These are phyloP conservation scores for Chamaedrilus cognettii DNA, from an alignment of 2,888 invertebrate species.

Conservation along the genomic window DNA sequence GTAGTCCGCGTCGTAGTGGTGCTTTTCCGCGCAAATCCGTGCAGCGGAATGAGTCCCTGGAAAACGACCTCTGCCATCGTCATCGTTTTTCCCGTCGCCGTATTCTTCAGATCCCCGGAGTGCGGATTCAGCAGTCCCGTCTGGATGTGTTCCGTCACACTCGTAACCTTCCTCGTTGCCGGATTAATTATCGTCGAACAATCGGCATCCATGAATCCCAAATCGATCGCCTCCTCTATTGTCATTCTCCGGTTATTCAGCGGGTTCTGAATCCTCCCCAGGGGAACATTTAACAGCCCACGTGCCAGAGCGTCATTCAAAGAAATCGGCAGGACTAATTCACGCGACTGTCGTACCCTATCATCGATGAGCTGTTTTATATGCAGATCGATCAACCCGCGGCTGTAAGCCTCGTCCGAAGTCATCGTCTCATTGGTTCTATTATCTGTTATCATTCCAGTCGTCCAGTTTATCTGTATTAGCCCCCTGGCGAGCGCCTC, in stretches of 20 bases:
- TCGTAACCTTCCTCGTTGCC: slow-evolving; percentile 74
- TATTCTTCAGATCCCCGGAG: slow-evolving; percentile 68
- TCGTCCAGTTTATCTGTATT: slow-evolving; percentile 61
- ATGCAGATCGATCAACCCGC: slow-evolving; percentile 81
- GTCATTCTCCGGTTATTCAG: slow-evolving; percentile 65
- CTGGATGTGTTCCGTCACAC: slow-evolving; percentile 88
- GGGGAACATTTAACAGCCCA: slow-evolving; percentile 38
- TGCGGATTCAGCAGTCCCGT: slow-evolving; percentile 86
- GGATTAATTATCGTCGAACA: slow-evolving; percentile 60
- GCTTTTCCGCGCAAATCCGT: slow-evolving; percentile 64
- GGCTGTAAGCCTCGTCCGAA: slow-evolving; percentile 86
- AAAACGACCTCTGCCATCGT: slow-evolving; percentile 77
- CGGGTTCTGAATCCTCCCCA: slow-evolving; percentile 37
- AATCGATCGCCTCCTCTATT: slow-evolving; percentile 73
- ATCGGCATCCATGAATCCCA: slow-evolving; percentile 37
- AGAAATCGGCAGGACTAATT: slow-evolving; percentile 22
- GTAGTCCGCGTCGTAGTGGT: neutral
- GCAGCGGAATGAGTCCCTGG: slow-evolving; percentile 60
- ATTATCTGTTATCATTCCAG: slow-evolving; percentile 65
- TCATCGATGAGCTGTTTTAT: slow-evolving; percentile 36
- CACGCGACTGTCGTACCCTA: slow-evolving; percentile 14
- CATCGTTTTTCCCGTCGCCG: slow-evolving; percentile 70
- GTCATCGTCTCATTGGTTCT: slow-evolving; percentile 73
- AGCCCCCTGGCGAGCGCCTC: slow-evolving; percentile 72
- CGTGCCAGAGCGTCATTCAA: slow-evolving; percentile 39